Percentiles rank a stretch among this genome's conserved stretches.
phyloP scores from a whole-genome alignment of 1,140 invertebrate genomes.

The Rhagoletis pomonella region DNA sequence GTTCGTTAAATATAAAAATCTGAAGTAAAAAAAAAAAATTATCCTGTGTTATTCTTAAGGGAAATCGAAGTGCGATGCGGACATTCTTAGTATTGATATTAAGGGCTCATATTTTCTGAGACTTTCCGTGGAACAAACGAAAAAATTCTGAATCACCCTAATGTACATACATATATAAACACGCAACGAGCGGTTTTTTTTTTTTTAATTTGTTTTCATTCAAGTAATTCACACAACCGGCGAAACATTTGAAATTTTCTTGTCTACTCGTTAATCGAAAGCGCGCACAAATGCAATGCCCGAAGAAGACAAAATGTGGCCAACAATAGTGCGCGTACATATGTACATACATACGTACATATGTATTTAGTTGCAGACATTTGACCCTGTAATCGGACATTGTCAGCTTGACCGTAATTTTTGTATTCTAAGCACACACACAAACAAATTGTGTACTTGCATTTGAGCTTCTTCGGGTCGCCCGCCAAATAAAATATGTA shows the following conservation, averaged over 20 bases:
- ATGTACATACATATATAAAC: too few relatives aligned
- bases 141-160: too few relatives aligned
- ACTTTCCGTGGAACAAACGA: too few relatives aligned
- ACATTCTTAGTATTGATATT: too few relatives aligned
- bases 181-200: too few relatives aligned
- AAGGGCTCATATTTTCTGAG: too few relatives aligned
- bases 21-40: too few relatives aligned
- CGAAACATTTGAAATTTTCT: neutral
- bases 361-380: neutral
- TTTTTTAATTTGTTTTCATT: too few relatives aligned
- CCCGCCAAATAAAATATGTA: neutral
- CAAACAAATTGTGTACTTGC: neutral
- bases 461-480: neutral
- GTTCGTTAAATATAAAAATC: too few relatives aligned
- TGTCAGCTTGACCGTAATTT: conserved; percentile 34
- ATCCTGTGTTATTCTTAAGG: too few relatives aligned
- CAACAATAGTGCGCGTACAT: neutral
- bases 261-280: neutral
- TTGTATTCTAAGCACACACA: neutral
- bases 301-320: conserved; percentile 13
- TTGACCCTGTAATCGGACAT: conserved; percentile 44
- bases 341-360: neutral
- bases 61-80: too few relatives aligned
- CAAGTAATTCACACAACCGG: neutral
- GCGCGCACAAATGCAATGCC: conserved; percentile 13